Conservation (phyloP, 2,888 invertebrate genomes). For the Tetragonisca angustula region DNA sequence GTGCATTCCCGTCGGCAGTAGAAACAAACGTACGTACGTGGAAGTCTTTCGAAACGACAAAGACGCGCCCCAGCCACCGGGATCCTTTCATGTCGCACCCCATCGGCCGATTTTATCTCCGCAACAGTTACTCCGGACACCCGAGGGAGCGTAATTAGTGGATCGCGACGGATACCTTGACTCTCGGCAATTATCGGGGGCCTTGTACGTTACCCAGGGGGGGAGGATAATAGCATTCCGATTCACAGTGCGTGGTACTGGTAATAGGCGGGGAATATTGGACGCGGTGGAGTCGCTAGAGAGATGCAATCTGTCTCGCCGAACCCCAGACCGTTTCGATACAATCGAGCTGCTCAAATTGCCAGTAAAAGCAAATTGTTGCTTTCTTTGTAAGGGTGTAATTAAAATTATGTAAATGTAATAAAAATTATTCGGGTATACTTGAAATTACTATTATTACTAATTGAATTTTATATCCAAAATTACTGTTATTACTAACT, state of each 20-base stretch:
- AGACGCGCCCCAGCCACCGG: conserved; percentile 31
- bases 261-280: neutral
- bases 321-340: neutral
- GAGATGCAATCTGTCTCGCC: conserved; percentile 8
- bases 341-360: neutral
- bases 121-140: conserved; percentile 39
- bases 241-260: neutral
- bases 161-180: conserved; percentile 44
- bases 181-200: conserved; percentile 41
- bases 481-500: no score
- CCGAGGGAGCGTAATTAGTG: conserved; percentile 41
- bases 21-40: conserved; percentile 51
- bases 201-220: neutral
- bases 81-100: conserved; percentile 37
- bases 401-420: no score
- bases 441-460: no score
- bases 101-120: conserved; percentile 35
- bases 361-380: neutral
- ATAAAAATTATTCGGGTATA: no score
- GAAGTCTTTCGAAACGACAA: conserved; percentile 38
- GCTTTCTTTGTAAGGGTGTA: no score
- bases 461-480: no score
- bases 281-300: neutral
- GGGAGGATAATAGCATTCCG: conserved; percentile 16
- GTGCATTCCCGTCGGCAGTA: neutral